Conservation (phyloP, 2,888 invertebrate species). For the Aphelenchoides bicaudatus region DNA sequence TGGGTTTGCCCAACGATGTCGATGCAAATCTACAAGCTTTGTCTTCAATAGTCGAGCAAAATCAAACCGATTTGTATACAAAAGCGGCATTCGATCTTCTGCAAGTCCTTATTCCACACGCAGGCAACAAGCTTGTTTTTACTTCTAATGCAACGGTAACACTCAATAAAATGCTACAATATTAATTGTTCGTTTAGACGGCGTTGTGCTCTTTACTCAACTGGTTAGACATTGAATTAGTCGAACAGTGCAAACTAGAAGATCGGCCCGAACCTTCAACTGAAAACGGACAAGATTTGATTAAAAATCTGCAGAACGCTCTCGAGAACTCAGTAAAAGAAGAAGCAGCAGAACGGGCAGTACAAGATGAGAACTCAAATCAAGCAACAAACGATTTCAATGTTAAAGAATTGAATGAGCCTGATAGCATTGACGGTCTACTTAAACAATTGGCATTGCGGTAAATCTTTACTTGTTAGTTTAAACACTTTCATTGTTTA, state of each 20-base stretch:
- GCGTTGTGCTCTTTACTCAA: slow-evolving; percentile 22
- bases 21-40: neutral
- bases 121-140: neutral
- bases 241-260: slow-evolving; percentile 22
- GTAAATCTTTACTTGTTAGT: slow-evolving; percentile 25
- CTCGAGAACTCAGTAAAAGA: neutral
- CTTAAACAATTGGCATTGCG: slow-evolving; percentile 44
- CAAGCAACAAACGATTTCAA: slow-evolving; percentile 7
- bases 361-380: slow-evolving; percentile 12
- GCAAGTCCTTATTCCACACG: slow-evolving; percentile 5
- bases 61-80: slow-evolving; percentile 4
- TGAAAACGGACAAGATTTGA: slow-evolving; percentile 22
- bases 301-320: slow-evolving; percentile 1
- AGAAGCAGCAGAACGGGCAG: slow-evolving; percentile 8
- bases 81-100: neutral
- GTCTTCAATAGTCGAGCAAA: neutral
- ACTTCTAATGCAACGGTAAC: neutral
- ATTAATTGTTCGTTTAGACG: slow-evolving; percentile 20
- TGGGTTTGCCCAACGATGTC: slow-evolving; percentile 9
- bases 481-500: slow-evolving; percentile 28
- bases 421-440: slow-evolving; percentile 32
- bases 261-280: slow-evolving; percentile 8
- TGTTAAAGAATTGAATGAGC: neutral
- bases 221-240: slow-evolving; percentile 28
- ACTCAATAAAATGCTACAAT: no score